phyloP scores from a whole-genome alignment of 2,888 invertebrate species.

The Xestia rhomboidea region DNA sequence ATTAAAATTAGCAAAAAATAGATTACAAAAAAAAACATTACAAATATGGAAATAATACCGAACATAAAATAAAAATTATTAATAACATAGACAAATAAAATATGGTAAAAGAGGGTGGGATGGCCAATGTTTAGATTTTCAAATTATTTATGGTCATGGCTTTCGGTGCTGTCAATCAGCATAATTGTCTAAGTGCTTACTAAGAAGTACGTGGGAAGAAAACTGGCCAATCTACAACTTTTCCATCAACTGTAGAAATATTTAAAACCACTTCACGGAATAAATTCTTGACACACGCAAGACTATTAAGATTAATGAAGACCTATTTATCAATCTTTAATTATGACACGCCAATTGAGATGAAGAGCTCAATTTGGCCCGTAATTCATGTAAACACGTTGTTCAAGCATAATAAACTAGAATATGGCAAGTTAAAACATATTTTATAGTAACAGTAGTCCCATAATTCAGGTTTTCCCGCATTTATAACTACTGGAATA shows the following conservation, averaged over 20 bases:
- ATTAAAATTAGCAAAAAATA: too few relatives aligned
- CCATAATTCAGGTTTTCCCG: constrained; percentile 32
- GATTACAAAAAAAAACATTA: too few relatives aligned
- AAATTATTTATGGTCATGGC: neutral
- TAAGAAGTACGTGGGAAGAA: neutral
- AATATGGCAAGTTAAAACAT: constrained; percentile 20
- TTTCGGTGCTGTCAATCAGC: neutral
- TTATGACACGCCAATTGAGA: constrained; percentile 51
- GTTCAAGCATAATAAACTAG: constrained; percentile 47
- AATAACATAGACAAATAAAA: neutral
- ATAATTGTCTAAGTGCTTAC: constrained; percentile 7
- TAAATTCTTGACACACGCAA: constrained; percentile 33
- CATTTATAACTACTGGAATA: constrained; percentile 23
- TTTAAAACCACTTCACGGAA: constrained; percentile 22
- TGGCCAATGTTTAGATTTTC: neutral
- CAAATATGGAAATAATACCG: too few relatives aligned
- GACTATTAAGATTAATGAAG: constrained; percentile 28
- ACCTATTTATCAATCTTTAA: constrained; percentile 42
- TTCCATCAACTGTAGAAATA: neutral
- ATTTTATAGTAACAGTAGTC: constrained; percentile 28
- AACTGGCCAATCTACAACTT: neutral
- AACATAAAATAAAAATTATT: neutral
- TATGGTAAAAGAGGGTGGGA: too few relatives aligned
- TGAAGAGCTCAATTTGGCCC: constrained; percentile 42
- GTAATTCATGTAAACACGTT: constrained; percentile 40